phyloP scores from a whole-genome alignment of 1,140 invertebrate genomes.

The Cotesia vestalis region DNA sequence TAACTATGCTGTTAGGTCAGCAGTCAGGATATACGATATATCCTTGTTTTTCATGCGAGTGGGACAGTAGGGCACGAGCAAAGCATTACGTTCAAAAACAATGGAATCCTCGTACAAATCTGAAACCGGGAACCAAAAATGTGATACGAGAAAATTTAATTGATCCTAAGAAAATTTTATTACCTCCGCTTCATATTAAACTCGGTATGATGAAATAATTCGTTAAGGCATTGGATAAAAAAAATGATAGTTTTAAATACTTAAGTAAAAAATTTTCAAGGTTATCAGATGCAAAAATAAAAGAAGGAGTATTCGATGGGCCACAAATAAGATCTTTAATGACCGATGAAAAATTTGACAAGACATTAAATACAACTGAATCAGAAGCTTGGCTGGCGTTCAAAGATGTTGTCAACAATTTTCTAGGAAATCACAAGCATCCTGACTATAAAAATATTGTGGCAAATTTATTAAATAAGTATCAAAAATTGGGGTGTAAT shows the following conservation, averaged over 20 bases:
- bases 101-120: slow-evolving; percentile 38
- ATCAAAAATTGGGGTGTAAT: slow-evolving; percentile 47
- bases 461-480: slow-evolving; percentile 44
- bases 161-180: slow-evolving; percentile 42
- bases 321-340: slow-evolving; percentile 46
- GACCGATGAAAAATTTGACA: slow-evolving; percentile 37
- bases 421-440: slow-evolving; percentile 42
- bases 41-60: slow-evolving; percentile 50
- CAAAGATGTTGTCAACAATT: slow-evolving; percentile 35
- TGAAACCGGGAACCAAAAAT: slow-evolving; percentile 45
- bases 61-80: slow-evolving; percentile 47
- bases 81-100: slow-evolving; percentile 42
- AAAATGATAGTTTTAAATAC: slow-evolving; percentile 39
- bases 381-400: slow-evolving; percentile 31
- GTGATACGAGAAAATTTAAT: slow-evolving; percentile 43
- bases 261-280: slow-evolving; percentile 38
- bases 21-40: slow-evolving; percentile 9
- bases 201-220: slow-evolving; percentile 54
- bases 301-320: slow-evolving; percentile 45
- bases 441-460: slow-evolving; percentile 48
- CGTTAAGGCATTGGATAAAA: slow-evolving; percentile 50
- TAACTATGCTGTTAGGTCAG: no score
- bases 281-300: slow-evolving; percentile 43
- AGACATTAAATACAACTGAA: slow-evolving; percentile 23
- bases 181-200: slow-evolving; percentile 56